Evolutionary conservation across 2,888 invertebrate genomes (phyloP), one percentile per base, ranked within the genome.

Genomic region (Apodemia zela): DNA sequence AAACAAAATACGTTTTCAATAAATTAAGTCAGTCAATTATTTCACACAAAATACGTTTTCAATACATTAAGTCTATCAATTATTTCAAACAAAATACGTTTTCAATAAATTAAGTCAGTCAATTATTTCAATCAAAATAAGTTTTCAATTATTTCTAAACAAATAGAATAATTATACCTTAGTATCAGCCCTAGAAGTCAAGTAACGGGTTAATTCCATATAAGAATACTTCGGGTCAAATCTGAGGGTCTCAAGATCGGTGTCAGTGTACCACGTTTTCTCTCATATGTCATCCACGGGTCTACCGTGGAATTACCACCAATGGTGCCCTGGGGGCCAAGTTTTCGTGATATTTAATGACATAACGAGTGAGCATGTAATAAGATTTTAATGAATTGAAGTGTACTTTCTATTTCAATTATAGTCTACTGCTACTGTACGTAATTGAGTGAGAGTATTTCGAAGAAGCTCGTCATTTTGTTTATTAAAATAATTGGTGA

Each of bases 191-290:
- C 85, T 85, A 78, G 81, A 77, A 35, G 80, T 8, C 17, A 49
- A 49, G 75, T 89, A 89, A 89, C 89, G 87, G 87, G 78, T 78
- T 72, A 75, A 78, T 84, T 78, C 87, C 89, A 76, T 89, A 87
- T 87, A 87, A 84, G 89, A 87, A 83, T 83, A 79, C 78, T 77
- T 72, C 78, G 78, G 88, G 87, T 87, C 85, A 85, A 81, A 85
- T 84, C 83, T 75, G 77, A 78, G 85, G 84, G 84, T 85, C 79
- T 78, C 79, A 73, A 80, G 80, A 89, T 89, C 79, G 84, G 85
- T 89, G 89, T 84, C 85, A 88, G 85, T 86, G 77, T 84, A 79
- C 81, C 85, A 82, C 80, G 84, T 78, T 87, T 85, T 83, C 82
- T 84, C 84, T 80, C 79, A 83, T 85, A 85, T 84, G 85, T 85